Conservation (phyloP, 2,113 vertebrate genomes). For the Microtus ochrogaster region DNA sequence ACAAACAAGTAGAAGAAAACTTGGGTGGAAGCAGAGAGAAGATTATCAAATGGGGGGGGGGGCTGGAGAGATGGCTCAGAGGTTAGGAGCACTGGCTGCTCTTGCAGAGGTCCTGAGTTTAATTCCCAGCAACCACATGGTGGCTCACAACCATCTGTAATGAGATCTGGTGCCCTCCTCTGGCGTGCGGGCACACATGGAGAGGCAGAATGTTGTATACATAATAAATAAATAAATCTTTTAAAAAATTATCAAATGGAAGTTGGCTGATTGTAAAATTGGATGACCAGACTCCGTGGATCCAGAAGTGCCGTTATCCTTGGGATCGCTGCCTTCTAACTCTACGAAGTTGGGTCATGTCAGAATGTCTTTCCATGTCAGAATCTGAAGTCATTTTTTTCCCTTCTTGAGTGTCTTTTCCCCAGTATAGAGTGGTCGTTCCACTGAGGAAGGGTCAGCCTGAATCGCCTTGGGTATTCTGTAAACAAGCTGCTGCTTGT, state of each 20-base stretch:
- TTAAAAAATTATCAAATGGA: neutral
- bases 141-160: too few relatives aligned
- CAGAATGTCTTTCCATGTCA: neutral
- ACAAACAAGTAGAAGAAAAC: neutral
- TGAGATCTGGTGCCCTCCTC: too few relatives aligned
- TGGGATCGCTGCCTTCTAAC: neutral
- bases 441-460: neutral
- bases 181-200: too few relatives aligned
- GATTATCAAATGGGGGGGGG: neutral
- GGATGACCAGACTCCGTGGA: neutral
- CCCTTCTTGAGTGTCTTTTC: slow-evolving; percentile 35
- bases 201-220: too few relatives aligned
- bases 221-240: too few relatives aligned
- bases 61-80: too few relatives aligned
- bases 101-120: too few relatives aligned
- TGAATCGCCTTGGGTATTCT: neutral
- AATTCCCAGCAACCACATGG: too few relatives aligned
- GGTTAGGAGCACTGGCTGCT: too few relatives aligned
- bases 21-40: neutral
- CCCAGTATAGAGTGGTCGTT: neutral
- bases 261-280: neutral
- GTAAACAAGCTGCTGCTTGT: neutral
- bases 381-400: slow-evolving; percentile 33
- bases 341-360: neutral
- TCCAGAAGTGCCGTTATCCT: neutral